Percentiles rank a stretch among this genome's conserved stretches.
Evolutionary conservation across 2,888 invertebrate species (phyloP).

Genomic region (Malacosoma neustria): DNA sequence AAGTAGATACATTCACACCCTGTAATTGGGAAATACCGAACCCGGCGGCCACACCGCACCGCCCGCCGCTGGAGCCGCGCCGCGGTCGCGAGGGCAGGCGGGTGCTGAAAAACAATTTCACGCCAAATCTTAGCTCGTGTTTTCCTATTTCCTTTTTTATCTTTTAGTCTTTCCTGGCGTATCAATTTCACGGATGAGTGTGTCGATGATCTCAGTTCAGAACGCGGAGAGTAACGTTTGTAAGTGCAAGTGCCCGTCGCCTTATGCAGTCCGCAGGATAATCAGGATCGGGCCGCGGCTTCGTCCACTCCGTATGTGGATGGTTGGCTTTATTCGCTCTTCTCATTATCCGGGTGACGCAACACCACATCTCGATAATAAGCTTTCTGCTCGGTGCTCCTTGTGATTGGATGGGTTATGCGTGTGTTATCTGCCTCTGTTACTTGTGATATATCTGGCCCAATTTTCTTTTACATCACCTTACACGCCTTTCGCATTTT

Average conservation of each 20-base stretch:
- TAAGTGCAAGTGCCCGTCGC: conserved; percentile 22
- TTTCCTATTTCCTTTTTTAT: conserved; percentile 76
- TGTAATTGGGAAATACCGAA: conserved; percentile 72
- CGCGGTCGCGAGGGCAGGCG: conserved; percentile 45
- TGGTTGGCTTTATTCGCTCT: conserved; percentile 22
- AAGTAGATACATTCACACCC: conserved; percentile 65
- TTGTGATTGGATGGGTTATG: conserved; percentile 66
- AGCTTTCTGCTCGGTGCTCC: conserved; percentile 62
- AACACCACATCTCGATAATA: conserved; percentile 59
- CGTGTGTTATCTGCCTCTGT: conserved; percentile 64
- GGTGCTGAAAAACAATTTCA: conserved; percentile 73
- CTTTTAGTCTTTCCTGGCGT: conserved; percentile 71
- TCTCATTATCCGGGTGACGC: conserved; percentile 52
- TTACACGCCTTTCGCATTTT: conserved; percentile 15
- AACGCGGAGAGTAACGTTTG: conserved; percentile 48
- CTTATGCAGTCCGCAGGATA: conserved; percentile 14
- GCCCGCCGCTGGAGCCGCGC: conserved; percentile 31
- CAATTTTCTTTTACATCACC: conserved; percentile 57
- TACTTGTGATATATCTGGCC: conserved; percentile 50
- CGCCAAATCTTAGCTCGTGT: conserved; percentile 76
- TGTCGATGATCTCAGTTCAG: conserved; percentile 71
- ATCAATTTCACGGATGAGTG: conserved; percentile 75
- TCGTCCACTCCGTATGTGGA: conserved; percentile 20
- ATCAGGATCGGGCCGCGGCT: conserved; percentile 12
- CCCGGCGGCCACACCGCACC: conserved; percentile 42